Percentiles rank a stretch among this genome's conserved stretches.
Evolutionary conservation across 2,113 vertebrate species (phyloP).

Genomic region (Poecilia latipinna): DNA sequence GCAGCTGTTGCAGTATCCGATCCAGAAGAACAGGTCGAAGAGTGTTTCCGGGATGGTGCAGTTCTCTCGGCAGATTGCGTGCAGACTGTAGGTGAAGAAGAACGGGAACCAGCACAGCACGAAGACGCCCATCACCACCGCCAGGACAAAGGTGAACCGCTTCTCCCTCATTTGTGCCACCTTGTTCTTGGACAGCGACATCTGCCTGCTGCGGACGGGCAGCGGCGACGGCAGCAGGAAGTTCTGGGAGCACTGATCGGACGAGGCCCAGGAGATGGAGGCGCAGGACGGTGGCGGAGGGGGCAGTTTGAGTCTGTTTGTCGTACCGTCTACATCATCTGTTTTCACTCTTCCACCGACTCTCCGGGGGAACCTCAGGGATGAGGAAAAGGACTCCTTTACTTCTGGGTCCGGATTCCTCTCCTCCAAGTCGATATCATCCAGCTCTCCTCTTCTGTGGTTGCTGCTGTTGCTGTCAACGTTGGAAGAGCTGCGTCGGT

Average conservation of each 20-base stretch:
- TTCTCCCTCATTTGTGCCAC: conserved; percentile 83
- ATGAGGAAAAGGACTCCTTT: conserved; percentile 43
- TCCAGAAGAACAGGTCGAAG: conserved; percentile 94
- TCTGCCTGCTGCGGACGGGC: conserved; percentile 58
- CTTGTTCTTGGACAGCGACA: conserved; percentile 75
- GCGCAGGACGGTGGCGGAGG: conserved; percentile 48
- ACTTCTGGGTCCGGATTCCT: conserved; percentile 44
- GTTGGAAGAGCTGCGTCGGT: conserved; percentile 39
- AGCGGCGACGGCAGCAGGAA: conserved; percentile 59
- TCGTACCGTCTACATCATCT: conserved; percentile 3
- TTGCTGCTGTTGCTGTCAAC: conserved; percentile 54
- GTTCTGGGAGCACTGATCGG: conserved; percentile 56
- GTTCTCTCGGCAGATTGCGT: conserved; percentile 81
- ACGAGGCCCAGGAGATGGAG: conserved; percentile 61
- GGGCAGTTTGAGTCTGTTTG: conserved; percentile 49
- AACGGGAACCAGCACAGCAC: conserved; percentile 91
- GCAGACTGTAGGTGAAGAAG: conserved; percentile 89
- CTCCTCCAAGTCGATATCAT: conserved; percentile 77
- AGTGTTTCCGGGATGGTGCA: conserved; percentile 84
- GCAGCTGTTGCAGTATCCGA: conserved; percentile 82
- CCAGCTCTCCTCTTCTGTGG: conserved; percentile 71
- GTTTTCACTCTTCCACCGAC: conserved; percentile 34
- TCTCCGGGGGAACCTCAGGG: conserved; percentile 55
- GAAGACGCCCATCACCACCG: conserved; percentile 87
- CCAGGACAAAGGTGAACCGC: conserved; percentile 86